Evolutionary conservation across 2,113 vertebrate genomes (phyloP), one percentile per base, ranked within the genome.

Genomic region (Toxotes jaculatrix): DNA sequence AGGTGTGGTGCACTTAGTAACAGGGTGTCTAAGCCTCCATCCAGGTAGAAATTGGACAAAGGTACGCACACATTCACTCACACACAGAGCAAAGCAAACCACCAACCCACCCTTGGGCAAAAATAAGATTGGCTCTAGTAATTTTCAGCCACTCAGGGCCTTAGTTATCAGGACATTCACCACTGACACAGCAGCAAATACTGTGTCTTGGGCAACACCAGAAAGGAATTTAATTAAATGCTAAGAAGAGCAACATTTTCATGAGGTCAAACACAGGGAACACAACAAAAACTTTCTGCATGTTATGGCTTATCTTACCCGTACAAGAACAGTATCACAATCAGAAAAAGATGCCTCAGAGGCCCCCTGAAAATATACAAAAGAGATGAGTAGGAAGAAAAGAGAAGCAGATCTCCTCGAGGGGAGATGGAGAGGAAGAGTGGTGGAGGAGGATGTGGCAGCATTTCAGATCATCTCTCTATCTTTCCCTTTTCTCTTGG

Each of bases 391-490:
- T 86, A 70, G 86, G 91, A 87, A 77, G 86, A 69, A 62, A 63
- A 81, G 61, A 88, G 72, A 65, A 77, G 70, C 77, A 74, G 64
- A 87, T 78, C 5, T 59, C 80, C 84, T 78, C 3, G 5, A 77
- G 89, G 74, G 72, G 42, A 76, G 74, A 72, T 45, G 65, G 31
- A 80, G 72, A 82, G 27, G 77, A 77, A 72, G 77, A 88, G 74
- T 27, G 32, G 62, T 32, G 83, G 84, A 80, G 80, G 76, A 77
- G 77, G 87, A 83, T 43, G 82, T 80, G 87, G 81, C 79, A 80
- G 65, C 11, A 9, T 88, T 88, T 92, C 84, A 91, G 71, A 89
- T 87, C 84, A 73, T 91, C 71, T 83, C 71, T 79, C 60, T 66
- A 57, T 88, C 80, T 79, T 77, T 79, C 42, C 47, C 59, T 87